Base-by-base conservation (phyloP, 2,113 vertebrate genomes). In the Telmatochromis bifrenatus region DNA sequence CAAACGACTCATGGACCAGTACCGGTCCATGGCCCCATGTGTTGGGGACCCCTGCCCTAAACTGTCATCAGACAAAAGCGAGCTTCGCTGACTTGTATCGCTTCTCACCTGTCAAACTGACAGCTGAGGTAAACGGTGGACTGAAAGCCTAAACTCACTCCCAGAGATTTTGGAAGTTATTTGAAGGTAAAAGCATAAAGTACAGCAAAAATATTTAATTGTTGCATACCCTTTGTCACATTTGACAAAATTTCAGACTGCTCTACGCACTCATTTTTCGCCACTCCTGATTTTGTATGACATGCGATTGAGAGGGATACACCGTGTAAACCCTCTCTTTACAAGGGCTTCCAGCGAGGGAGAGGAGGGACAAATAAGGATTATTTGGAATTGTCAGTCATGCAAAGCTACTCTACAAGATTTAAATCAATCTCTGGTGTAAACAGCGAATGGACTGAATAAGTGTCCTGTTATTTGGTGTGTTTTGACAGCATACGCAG, bases 371-470 rank as follows among this genome's bases (percentile, higher is more conserved):
- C 35, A 21, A 1, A 68, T n/a, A 62, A 35, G 31, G 12, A 70
- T 14, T 70, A 70, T 39, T 39, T 70, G 35, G 2, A 70, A 39
- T 6, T 39, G 5, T 23, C 62, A 70, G n/a, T 23, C 37, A 70
- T 42, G 60, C 31, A 65, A 65, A 65, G 1, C 33, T 65, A n/a
- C 2, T 35, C 31, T 65, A 35, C 17, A 65, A 23, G 68, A 60
- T 60, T 33, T 60, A 60, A 60, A 33, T 60, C 56, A 33, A 60
- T 60, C 56, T 60, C 21, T 17, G 21, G 68, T 45, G 39, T 73
- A 73, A 73, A 73, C 1, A 2, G 37, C 0, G 0, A 45, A 1
- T 73, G 21, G 21, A 70, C 0, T 45, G 37, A 73, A 42, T 4
- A 15, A 45, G 5, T 26, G 13, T 26, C 37, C 37, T 70, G 65